Conservation (phyloP, 2,113 vertebrate genomes). For the Bujurquina vittata region DNA sequence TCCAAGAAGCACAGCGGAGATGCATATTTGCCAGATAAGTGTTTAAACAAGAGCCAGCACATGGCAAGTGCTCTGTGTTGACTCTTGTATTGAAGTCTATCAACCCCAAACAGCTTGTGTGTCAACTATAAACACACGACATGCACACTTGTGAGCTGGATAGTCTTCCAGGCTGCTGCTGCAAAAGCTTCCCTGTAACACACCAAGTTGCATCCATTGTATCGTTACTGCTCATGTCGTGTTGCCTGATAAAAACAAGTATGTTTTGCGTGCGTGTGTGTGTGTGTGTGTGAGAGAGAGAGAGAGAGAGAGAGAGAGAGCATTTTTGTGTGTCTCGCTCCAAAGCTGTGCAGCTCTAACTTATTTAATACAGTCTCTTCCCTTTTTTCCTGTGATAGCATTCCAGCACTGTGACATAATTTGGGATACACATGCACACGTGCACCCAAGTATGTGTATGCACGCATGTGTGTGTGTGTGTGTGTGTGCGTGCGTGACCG, state of each 20-base stretch:
- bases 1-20: conserved; percentile 16
- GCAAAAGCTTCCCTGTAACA: conserved; percentile 20
- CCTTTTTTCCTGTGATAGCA: conserved; percentile 53
- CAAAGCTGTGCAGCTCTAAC: conserved; percentile 6
- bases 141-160: conserved; percentile 31
- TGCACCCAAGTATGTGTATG: conserved; percentile 9
- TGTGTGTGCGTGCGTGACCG: background rate
- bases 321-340: background rate
- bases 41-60: conserved; percentile 58
- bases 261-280: too few species aligned
- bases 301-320: too few species aligned
- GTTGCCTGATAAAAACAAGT: conserved; percentile 25
- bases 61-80: conserved; percentile 47
- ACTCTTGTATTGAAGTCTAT: conserved; percentile 63
- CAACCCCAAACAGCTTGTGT: conserved; percentile 72
- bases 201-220: background rate
- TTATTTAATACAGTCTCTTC: conserved; percentile 7
- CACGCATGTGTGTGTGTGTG: background rate
- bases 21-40: conserved; percentile 36
- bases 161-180: conserved; percentile 17
- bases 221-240: background rate
- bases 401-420: conserved; percentile 73
- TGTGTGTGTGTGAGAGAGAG: background rate
- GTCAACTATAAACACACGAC: conserved; percentile 69
- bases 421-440: conserved; percentile 39